Evolutionary conservation across 2,888 invertebrate species (phyloP).

Genomic region (Dolichomitus sp.): DNA sequence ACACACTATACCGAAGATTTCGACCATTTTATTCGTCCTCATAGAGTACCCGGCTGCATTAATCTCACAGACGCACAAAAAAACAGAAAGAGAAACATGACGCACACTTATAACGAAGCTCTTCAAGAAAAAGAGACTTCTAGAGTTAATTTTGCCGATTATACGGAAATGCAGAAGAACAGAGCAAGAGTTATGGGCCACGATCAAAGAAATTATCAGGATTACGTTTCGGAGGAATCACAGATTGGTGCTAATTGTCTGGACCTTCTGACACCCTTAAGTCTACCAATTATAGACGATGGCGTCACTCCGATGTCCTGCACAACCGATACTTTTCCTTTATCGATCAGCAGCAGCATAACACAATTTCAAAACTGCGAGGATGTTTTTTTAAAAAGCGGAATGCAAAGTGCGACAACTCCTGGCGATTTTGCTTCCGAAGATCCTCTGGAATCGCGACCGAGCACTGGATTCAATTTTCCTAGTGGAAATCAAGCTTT

Average conservation of each 20-base stretch:
- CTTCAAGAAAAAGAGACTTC: background rate
- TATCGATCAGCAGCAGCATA: slow-evolving; percentile 75
- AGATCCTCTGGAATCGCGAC: slow-evolving; percentile 28
- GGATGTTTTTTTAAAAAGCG: slow-evolving; percentile 74
- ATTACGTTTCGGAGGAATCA: slow-evolving; percentile 33
- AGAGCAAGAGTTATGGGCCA: slow-evolving; percentile 68
- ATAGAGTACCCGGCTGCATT: background rate
- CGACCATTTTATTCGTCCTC: background rate
- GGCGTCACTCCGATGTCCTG: slow-evolving; percentile 83
- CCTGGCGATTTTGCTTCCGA: slow-evolving; percentile 55
- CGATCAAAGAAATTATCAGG: slow-evolving; percentile 60
- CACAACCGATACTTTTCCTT: slow-evolving; percentile 82
- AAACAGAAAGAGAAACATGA: slow-evolving; percentile 76
- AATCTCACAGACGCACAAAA: slow-evolving; percentile 71
- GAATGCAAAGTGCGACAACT: slow-evolving; percentile 54
- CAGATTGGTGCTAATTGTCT: background rate
- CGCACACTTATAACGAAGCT: slow-evolving; percentile 56
- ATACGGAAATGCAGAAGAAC: slow-evolving; percentile 67
- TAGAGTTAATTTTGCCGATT: slow-evolving; percentile 65
- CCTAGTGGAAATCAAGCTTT: slow-evolving; percentile 54
- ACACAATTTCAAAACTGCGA: slow-evolving; percentile 76
- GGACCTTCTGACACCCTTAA: slow-evolving; percentile 32
- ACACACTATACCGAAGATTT: slow-evolving; percentile 76
- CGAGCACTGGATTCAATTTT: slow-evolving; percentile 56
- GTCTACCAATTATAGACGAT: slow-evolving; percentile 30